Evolutionary conservation across 2,888 invertebrate species (phyloP), one percentile per base, ranked within the genome.

Genomic region (Latrodectus hesperus): DNA sequence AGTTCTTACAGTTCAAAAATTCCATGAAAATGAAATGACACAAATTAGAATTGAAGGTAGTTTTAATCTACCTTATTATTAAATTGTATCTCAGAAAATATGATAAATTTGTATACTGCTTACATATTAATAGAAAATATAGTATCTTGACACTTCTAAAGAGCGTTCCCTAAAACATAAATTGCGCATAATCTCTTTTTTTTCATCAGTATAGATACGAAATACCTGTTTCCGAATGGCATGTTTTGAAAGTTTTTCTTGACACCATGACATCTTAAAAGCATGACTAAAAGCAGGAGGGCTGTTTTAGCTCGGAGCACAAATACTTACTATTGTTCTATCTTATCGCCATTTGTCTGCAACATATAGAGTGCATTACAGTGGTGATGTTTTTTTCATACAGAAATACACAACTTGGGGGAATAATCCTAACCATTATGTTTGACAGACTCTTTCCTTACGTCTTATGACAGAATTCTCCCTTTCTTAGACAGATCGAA

Each of bases 201-300:
- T 38, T 38, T 38, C 6, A 0, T 38, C 38, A 38, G 38, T 38
- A 38, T 6, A 38, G 38, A 38, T 38, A 60, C 16, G 60, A 60
- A 60, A 60, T 60, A 60, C n/a, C n/a, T n/a, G 60, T 10, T 38
- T 60, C 60, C 0, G 60, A 60, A n/a, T 60, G n/a, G 51, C 52
- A 11, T 51, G 16, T 78, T 26, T 53, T 12, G n/a, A 14, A 52
- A 67, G 52, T 68, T 81, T 67, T 10, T 26, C 38, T 16, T 55
- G 49, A 72, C 51, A 67, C 22, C 52, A 10, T 81, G 81, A 81
- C 81, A 74, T 81, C 81, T 81, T 81, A 81, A 81, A 81, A 81
- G 81, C 81, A 74, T 65, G 73, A 60, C 81, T 64, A 26, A 22
- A 9, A 52, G 38, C 38, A 49, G 38, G 26, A 73, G 73, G 65